These are phyloP conservation scores for Theristicus caerulescens DNA, from an alignment of 2,113 vertebrate genomes.

Conservation along the genomic window DNA sequence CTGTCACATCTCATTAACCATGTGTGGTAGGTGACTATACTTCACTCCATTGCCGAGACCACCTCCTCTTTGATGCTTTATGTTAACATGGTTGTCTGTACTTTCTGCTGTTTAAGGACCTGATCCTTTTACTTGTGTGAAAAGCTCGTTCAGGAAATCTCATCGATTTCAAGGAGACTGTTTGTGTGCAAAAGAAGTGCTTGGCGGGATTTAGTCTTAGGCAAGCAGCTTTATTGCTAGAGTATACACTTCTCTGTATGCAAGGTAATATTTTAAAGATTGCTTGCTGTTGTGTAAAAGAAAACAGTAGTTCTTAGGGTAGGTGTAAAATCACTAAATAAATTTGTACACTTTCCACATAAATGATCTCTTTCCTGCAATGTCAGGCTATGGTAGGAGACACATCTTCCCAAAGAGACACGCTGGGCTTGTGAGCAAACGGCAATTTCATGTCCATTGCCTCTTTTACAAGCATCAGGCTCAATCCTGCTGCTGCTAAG, in stretches of 20 bases:
- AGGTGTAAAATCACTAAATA: background rate
- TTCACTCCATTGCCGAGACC: background rate
- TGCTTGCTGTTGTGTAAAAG: constrained; percentile 1
- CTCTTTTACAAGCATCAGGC: background rate
- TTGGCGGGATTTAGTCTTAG: constrained; percentile 38
- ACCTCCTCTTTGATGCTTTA: background rate
- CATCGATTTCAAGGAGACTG: constrained; percentile 36
- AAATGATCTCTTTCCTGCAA: background rate
- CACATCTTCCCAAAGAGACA: background rate
- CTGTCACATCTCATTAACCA: constrained; percentile 15
- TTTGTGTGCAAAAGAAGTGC: constrained; percentile 30
- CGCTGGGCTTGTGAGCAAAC: background rate
- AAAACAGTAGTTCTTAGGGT: constrained; percentile 1
- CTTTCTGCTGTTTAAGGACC: constrained; percentile 29
- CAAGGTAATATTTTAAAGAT: background rate
- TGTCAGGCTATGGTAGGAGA: background rate
- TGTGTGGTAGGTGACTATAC: background rate
- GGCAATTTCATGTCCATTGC: constrained; percentile 15
- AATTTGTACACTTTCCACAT: background rate
- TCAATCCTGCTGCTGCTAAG: background rate
- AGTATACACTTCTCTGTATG: background rate
- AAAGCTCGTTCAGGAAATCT: constrained; percentile 43
- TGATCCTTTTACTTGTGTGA: constrained; percentile 44
- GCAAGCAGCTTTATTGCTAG: background rate
- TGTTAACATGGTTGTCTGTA: background rate